Conservation (phyloP, 2,113 vertebrate genomes). For the Mobula birostris region DNA sequence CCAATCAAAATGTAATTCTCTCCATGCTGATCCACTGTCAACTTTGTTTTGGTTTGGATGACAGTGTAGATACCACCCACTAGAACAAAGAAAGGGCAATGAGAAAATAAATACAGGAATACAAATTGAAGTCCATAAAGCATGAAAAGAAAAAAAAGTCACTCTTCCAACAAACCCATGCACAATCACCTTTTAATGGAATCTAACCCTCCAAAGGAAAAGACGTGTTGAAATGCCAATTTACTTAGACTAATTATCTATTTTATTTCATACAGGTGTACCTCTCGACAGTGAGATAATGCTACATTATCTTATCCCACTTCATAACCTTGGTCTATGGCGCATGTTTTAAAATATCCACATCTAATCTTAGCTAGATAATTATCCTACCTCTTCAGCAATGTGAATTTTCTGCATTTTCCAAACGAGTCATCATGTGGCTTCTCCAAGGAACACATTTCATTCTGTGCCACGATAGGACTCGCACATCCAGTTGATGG, state of each 20-base stretch:
- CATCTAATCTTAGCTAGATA: background rate
- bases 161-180: background rate
- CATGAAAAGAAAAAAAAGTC: background rate
- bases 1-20: constrained; percentile 90
- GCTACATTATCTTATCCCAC: background rate
- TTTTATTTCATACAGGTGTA: background rate
- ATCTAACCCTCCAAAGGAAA: background rate
- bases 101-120: background rate
- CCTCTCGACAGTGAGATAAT: background rate
- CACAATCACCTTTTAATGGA: background rate
- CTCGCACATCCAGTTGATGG: background rate
- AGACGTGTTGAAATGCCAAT: background rate
- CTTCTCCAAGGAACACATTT: background rate
- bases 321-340: background rate
- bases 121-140: background rate
- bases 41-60: constrained; percentile 85
- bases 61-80: constrained; percentile 91
- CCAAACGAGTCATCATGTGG: background rate
- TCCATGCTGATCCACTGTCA: constrained; percentile 82
- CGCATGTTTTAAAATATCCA: background rate
- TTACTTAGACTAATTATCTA: background rate
- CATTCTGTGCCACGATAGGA: background rate
- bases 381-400: background rate
- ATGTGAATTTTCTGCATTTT: background rate
- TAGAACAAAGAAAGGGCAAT: constrained; percentile 43